Base-by-base conservation (phyloP, 1,140 invertebrate genomes). In the Scaptomyza hsui region DNA sequence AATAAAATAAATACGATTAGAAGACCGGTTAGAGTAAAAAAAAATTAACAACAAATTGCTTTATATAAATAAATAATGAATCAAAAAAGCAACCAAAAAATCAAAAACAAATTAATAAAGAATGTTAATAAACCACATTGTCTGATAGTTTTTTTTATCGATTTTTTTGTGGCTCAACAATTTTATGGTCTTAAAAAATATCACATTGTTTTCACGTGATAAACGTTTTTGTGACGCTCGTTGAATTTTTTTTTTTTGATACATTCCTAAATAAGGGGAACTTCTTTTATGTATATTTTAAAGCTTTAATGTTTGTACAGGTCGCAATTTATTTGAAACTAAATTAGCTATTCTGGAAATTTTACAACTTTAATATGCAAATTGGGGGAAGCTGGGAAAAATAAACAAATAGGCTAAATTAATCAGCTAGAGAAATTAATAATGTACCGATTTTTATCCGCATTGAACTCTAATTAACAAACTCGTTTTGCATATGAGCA, bases 401-500 rank as follows among this genome's bases (percentile, higher is more conserved):
- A n/a, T n/a, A 37, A 37, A n/a, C 3, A 37, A 37, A 37, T 37
- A 4, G 32, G 12, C n/a, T 37, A 37, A 29, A 4, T 49, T 16
- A 29, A 49, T 29, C 9, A 32, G 19, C 47, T 15, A 49, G 9
- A 32, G 4, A 49, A 29, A 32, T 16, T 29, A 29, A 37, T 37
- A n/a, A n/a, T n/a, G 12, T 37, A 1, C 10, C 12, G 12, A n/a
- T 37, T 37, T 3, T n/a, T n/a, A 37, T 12, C 12, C 32, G 32
- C 32, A 37, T 37, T 37, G 3, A 37, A 37, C 32, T 4, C n/a
- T 37, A 29, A 24, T 12, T n/a, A 59, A 59, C 26, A 15, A 19
- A 44, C n/a, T 32, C 9, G 7, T 26, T 61, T 42, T 15, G 26
- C 29, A 49, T 29, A 6, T 48, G 18, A 39, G 48, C 35, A 60